Base-by-base conservation (phyloP, 2,888 invertebrate species). In the Melipona beecheii region DNA sequence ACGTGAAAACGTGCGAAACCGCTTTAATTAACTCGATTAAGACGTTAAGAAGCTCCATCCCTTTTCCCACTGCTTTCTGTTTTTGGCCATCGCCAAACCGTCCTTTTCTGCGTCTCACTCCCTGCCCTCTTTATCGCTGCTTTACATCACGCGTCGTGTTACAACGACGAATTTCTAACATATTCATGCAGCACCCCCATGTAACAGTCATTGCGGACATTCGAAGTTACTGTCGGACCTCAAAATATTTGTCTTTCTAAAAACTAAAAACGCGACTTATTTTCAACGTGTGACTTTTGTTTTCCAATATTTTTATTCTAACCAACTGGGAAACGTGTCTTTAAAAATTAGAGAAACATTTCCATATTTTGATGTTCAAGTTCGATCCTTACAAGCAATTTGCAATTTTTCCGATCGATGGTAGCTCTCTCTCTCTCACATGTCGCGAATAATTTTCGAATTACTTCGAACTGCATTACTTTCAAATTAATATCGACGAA, bases 1-100 rank as follows among this genome's bases (percentile, higher is more conserved):
- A 89, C 86, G 84, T 83, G 87, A 84, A 85, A 90, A 89, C 88
- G 89, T 79, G 87, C 86, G 85, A 87, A 81, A 87, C 76, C 80
- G 84, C 84, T 80, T 90, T 90, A 90, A 88, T 90, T 89, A 90
- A 89, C 86, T 85, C 85, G 90, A 90, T 90, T 90, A 89, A 90
- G 86, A 89, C 85, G 85, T 90, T 87, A 84, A 79, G 76, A 27
- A 52, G 65, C 13, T 62, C 58, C 82, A 77, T 68, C 69, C 74
- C 75, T 82, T 79, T 72, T 58, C 64, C 58, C 56, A 58, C 65
- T 62, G 52, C 72, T 74, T 60, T 31, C 31, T 31, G 74, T 74
- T 60, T 31, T 4, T 31, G 74, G n/a, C 71, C 54, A 49, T 24
- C 66, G 27, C 31, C 65, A 17, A 49, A 9, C 58, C 2, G 17